Base-by-base conservation (phyloP, 1,140 invertebrate genomes). In the Drosophila tristis region DNA sequence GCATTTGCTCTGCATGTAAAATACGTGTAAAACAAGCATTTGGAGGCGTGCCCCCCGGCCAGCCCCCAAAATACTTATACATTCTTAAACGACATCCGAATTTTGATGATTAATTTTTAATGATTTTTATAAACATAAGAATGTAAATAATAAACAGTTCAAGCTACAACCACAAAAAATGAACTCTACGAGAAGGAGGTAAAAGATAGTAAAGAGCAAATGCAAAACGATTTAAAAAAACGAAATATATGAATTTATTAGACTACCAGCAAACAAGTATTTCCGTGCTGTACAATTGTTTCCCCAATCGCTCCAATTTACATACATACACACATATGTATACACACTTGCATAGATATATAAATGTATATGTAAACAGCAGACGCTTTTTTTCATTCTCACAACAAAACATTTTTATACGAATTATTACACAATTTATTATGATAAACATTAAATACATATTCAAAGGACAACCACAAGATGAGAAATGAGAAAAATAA, bases 161-260 rank as follows among this genome's bases (percentile, higher is more conserved):
- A 35, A 9, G 57, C 68, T 62, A 62, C 54, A 49, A 43, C 54
- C 50, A 73, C 64, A 70, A 53, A 9, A 63, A 53, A 35, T 68
- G 31, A 70, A 25, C 45, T 35, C 57, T 49, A 58, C 57, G 61
- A 47, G 13, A 9, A 25, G 42, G 47, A 15, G 42, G 7, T n/a
- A n/a, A 16, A n/a, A 9, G 44, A 20, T n/a, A 31, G 15, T 16
- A 16, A 63, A 70, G 66, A 68, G 65, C 66, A 71, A 64, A 73
- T 61, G 74, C 74, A 58, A 60, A 85, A 75, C 61, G 77, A 78
- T 72, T 39, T 85, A 80, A 70, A 70, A 66, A 68, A 70, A 79
- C 80, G 80, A 80, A 80, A 84, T 80, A 53, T 80, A 85, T 85
- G 80, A 85, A 85, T 85, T 85, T 85, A 85, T 80, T 80, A 85